Evolutionary conservation across 2,888 invertebrate genomes (phyloP), one percentile per base, ranked within the genome.

Genomic region (Stenchaetothrips biformis): DNA sequence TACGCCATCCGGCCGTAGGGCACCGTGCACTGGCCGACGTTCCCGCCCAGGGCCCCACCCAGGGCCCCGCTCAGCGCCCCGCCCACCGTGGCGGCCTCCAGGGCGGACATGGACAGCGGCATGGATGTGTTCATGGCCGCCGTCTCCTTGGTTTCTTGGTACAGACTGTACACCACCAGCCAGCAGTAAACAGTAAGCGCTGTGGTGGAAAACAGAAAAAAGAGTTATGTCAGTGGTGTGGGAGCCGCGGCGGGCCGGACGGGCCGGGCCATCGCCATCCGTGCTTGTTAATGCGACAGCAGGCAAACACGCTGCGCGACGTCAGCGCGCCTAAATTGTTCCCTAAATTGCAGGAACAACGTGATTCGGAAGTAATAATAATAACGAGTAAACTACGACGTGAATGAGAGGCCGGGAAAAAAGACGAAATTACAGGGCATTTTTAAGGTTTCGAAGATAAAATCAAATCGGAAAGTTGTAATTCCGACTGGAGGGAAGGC

Each of bases 161-260:
- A 74, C 21, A 74, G 67, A 8, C 67, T 74, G 67, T 74, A 74
- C 67, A 74, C 67, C 21, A 74, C 67, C 67, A 74, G 67, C 67
- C 67, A 74, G 67, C 67, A 21, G 67, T 74, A 74, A 21, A 25
- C 67, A 25, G 67, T 74, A 21, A 74, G 21, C 67, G 67, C 67
- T 74, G 67, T 74, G 21, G 37, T 4, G 37, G 37, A 74, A 21
- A 74, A 74, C 67, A 74, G 37, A 37, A 21, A 74, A 74, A 74
- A 9, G 67, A 9, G 67, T 74, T 25, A 74, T 11, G 4, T 37
- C 37, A 37, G 2, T 37, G 1, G 37, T 37, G 37, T 37, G 37
- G 37, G 37, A 37, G 4, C 37, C 59, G 18, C 4, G 37, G 37
- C 37, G 37, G 2, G 37, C 37, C 37, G 37, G 37, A 37, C 37